Conservation (phyloP, 1,140 invertebrate genomes). For the Pogonognathellus flavescens region DNA sequence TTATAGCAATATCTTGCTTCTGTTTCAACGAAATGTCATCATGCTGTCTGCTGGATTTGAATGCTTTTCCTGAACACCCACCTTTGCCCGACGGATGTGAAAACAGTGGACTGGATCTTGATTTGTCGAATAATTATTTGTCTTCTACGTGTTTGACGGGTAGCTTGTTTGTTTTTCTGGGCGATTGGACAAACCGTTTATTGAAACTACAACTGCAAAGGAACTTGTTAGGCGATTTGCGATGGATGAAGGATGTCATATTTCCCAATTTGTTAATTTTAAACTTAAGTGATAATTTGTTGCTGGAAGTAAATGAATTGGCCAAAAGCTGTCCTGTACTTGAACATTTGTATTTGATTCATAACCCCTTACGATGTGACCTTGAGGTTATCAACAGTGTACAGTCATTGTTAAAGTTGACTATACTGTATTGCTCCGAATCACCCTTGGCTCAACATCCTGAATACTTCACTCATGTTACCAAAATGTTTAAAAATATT, state of each 20-base stretch:
- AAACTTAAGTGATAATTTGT: constrained; percentile 59
- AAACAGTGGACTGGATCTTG: constrained; percentile 35
- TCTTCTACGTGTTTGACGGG: constrained; percentile 13
- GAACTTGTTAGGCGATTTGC: constrained; percentile 58
- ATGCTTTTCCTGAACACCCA: constrained; percentile 40
- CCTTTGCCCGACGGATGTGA: constrained; percentile 32
- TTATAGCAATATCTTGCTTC: constrained; percentile 20
- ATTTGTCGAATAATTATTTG: constrained; percentile 64
- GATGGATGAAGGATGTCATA: constrained; percentile 54
- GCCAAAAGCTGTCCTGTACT: constrained; percentile 52
- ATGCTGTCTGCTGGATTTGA: constrained; percentile 56
- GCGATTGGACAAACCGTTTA: constrained; percentile 54
- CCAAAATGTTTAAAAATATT: constrained; percentile 23
- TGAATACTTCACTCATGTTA: constrained; percentile 45
- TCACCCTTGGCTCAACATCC: constrained; percentile 60
- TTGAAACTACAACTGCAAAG: constrained; percentile 61
- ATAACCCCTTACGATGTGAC: constrained; percentile 59
- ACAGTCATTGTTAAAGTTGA: constrained; percentile 14
- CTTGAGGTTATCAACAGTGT: constrained; percentile 28
- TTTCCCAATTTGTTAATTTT: constrained; percentile 63
- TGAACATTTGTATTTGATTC: constrained; percentile 57
- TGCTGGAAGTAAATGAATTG: constrained; percentile 53
- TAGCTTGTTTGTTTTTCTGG: not conserved
- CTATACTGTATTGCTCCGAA: constrained; percentile 50
- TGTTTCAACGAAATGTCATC: constrained; percentile 32